Evolutionary conservation across 2,888 invertebrate species (phyloP).

Genomic region (Laothoe populi): DNA sequence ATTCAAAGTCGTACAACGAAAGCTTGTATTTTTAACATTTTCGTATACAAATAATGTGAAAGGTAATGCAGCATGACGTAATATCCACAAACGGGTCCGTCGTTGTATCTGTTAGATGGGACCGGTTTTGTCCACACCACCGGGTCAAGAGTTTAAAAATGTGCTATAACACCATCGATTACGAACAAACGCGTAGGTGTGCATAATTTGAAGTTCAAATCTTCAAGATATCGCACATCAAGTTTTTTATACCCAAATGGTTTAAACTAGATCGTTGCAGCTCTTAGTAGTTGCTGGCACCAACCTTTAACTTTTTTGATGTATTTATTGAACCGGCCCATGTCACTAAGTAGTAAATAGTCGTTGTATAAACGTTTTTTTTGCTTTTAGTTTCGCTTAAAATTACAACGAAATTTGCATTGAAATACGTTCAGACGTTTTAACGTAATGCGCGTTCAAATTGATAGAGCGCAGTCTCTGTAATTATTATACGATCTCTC

Average conservation of each 20-base stretch:
- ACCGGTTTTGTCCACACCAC: slow-evolving; percentile 6
- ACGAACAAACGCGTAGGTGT: slow-evolving; percentile 1
- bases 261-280: background rate
- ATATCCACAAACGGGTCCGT: slow-evolving; percentile 9
- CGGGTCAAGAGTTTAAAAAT: slow-evolving; percentile 25
- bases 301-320: too few species aligned
- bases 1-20: background rate
- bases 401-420: too few species aligned
- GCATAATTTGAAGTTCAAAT: slow-evolving; percentile 16
- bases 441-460: too few species aligned
- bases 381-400: too few species aligned
- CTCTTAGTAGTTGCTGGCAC: too few species aligned
- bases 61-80: slow-evolving; percentile 16
- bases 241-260: background rate
- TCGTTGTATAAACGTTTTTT: too few species aligned
- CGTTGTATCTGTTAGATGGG: slow-evolving; percentile 3
- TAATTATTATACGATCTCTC: too few species aligned
- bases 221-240: background rate
- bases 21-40: background rate
- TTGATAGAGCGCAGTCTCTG: too few species aligned
- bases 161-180: slow-evolving; percentile 17
- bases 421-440: too few species aligned
- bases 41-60: slow-evolving; percentile 1
- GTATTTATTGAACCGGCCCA: too few species aligned
- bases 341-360: too few species aligned